Conservation (phyloP, 2,113 vertebrate genomes). For the Ascaphus truei region DNA sequence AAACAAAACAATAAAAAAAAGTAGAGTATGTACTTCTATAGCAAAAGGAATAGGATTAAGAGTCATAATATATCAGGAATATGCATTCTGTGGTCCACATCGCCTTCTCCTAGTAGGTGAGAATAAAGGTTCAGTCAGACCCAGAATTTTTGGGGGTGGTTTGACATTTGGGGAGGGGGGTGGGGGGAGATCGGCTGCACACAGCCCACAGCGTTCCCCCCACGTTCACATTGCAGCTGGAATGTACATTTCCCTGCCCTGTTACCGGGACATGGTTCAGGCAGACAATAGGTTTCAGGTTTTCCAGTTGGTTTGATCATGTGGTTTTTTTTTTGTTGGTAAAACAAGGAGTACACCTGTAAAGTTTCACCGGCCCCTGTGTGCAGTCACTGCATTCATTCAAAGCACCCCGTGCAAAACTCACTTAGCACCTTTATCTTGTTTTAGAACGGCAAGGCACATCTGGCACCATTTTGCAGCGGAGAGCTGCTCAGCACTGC, state of each 20-base stretch:
- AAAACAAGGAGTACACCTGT: neutral
- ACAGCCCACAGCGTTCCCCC: neutral
- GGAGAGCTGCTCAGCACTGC: neutral
- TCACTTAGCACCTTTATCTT: constrained; percentile 12
- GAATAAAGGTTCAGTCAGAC: neutral
- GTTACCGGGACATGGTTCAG: neutral
- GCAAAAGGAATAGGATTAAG: neutral
- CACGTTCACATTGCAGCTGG: constrained; percentile 16
- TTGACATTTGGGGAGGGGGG: neutral
- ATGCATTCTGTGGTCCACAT: neutral
- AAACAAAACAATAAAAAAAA: too few relatives aligned
- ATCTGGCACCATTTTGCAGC: constrained; percentile 12
- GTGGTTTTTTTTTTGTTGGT: neutral
- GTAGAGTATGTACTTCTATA: neutral
- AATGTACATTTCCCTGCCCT: neutral
- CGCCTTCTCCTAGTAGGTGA: neutral
- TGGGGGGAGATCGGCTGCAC: neutral
- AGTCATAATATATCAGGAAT: too few relatives aligned
- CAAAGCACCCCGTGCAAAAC: neutral
- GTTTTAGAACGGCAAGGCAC: constrained; percentile 1
- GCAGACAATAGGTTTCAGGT: neutral
- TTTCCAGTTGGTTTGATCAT: too few relatives aligned
- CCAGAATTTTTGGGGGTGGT: neutral
- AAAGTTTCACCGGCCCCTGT: neutral
- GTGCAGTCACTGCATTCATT: neutral